Evolutionary conservation across 2,113 vertebrate genomes (phyloP).

Genomic region (Pollimyrus isidori): DNA sequence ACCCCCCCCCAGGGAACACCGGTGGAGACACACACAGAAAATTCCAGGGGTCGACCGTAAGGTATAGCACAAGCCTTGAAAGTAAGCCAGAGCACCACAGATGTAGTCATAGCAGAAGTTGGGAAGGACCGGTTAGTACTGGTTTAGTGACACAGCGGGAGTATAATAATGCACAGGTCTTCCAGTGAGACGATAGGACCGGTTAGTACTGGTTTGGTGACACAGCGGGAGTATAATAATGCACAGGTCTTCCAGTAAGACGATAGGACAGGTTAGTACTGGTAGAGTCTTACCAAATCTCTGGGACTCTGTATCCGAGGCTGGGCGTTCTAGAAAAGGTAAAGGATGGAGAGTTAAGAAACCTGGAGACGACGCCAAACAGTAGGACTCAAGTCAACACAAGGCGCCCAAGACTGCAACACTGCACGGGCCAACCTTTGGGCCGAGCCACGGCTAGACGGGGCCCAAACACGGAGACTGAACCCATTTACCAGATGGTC

Average conservation of each 20-base stretch:
- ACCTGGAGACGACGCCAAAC: conserved; percentile 32
- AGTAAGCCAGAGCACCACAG: not conserved
- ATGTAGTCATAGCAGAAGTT: not conserved
- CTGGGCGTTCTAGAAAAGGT: conserved; percentile 48
- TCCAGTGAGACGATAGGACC: not conserved
- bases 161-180: too few relatives aligned
- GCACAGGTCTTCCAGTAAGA: not conserved
- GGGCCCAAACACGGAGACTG: not conserved
- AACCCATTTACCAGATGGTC: not conserved
- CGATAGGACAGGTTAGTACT: not conserved
- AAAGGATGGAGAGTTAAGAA: conserved; percentile 20
- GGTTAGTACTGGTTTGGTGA: not conserved
- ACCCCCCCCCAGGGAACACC: not conserved
- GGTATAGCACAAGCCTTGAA: not conserved
- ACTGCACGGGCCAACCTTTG: too few relatives aligned
- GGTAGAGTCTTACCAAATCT: conserved; percentile 55
- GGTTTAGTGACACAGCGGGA: too few relatives aligned
- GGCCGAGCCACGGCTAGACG: not conserved
- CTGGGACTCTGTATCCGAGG: conserved; percentile 45
- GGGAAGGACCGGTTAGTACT: too few relatives aligned
- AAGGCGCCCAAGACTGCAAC: not conserved
- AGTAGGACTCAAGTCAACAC: not conserved
- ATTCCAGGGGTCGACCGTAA: not conserved
- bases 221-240: not conserved
- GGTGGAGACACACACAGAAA: not conserved